These are phyloP conservation scores for Eutolmus rufibarbis DNA, from an alignment of 2,888 invertebrate genomes.

Conservation along the genomic window DNA sequence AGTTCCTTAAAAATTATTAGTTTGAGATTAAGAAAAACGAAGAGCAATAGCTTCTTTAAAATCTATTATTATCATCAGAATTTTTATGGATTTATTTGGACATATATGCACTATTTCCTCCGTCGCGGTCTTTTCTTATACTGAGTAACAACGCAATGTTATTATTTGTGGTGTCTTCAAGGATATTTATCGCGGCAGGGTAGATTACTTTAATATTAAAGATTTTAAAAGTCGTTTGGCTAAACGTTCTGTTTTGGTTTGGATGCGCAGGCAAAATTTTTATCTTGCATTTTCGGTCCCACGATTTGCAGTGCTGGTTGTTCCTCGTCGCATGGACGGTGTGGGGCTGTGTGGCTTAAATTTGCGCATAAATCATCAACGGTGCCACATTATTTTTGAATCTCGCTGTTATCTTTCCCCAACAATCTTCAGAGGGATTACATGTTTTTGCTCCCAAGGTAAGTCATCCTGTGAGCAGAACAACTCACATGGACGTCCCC, in stretches of 20 bases:
- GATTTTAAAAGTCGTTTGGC: conserved; percentile 14
- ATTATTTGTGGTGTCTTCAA: neutral
- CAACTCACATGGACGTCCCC: neutral
- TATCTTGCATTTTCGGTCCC: neutral
- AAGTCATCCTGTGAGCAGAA: neutral
- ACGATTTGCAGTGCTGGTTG: neutral
- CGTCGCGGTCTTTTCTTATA: neutral
- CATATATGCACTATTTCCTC: too few species aligned
- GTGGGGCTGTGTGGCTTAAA: neutral
- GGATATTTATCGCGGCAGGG: neutral
- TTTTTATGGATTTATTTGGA: too few species aligned
- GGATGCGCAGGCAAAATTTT: neutral
- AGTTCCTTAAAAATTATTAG: too few species aligned
- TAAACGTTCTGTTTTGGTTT: neutral
- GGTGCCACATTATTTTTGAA: conserved; percentile 37
- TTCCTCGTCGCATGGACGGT: neutral
- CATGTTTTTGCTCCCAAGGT: neutral
- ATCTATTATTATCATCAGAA: too few species aligned
- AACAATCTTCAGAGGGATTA: conserved; percentile 6
- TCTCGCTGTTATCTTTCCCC: conserved; percentile 22
- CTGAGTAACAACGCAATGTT: neutral
- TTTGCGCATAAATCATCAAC: conserved; percentile 27
- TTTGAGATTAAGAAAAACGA: too few species aligned
- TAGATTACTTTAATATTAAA: conserved; percentile 9
- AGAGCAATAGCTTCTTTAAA: too few species aligned